phyloP scores from a whole-genome alignment of 2,113 vertebrate species.

The Python bivittatus region DNA sequence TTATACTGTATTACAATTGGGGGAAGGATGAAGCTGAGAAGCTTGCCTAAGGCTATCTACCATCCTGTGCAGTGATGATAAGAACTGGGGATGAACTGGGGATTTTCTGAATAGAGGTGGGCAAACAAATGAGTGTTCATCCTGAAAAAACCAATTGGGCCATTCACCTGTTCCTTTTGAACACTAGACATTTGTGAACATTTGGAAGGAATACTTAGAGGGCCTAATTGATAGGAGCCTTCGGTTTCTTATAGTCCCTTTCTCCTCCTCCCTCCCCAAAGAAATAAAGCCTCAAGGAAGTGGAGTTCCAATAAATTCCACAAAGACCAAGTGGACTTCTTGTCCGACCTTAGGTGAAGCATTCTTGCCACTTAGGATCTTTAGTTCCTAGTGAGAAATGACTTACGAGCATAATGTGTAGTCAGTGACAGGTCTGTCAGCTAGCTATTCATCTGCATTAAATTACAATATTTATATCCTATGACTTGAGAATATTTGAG shows the following conservation, averaged over 20 bases:
- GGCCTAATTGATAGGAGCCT: not conserved
- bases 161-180: not conserved
- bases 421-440: not conserved
- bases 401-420: not conserved
- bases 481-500: not conserved
- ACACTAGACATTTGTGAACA: not conserved
- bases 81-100: not conserved
- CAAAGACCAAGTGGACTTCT: not conserved
- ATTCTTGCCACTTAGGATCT: not conserved
- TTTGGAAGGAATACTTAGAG: not conserved
- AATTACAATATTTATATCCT: not conserved
- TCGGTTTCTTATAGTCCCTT: not conserved
- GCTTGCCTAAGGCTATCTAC: not conserved
- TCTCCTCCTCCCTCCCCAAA: not conserved
- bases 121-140: not conserved
- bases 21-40: not conserved
- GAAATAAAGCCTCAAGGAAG: not conserved
- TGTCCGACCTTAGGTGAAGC: not conserved
- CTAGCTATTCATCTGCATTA: not conserved
- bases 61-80: not conserved
- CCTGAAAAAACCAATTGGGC: not conserved
- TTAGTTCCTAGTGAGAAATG: not conserved
- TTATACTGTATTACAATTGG: not conserved
- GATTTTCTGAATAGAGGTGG: not conserved
- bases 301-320: not conserved